Evolutionary conservation across 2,113 vertebrate species (phyloP), one percentile per base, ranked within the genome.

Genomic region (Bufo bufo): DNA sequence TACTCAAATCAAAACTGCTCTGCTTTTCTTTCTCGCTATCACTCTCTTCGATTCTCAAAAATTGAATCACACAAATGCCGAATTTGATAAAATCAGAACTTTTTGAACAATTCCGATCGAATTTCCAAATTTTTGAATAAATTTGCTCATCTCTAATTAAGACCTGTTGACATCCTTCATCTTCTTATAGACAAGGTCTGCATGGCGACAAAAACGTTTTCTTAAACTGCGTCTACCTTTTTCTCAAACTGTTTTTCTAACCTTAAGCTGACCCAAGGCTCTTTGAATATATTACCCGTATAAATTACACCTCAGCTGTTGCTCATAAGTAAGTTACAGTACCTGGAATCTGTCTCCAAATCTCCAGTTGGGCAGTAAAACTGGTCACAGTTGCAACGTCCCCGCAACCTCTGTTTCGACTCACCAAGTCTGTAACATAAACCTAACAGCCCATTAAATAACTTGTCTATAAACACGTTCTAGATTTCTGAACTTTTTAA

Each of bases 291-390:
- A 88, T 84, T 83, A 77, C 87, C 87, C 87, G 58, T 88, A 83
- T 88, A 88, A 88, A 88, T 88, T 83, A 88, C 87, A 88, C 87
- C 87, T 88, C 87, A 88, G 87, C 87, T 88, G 87, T 88, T 88
- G 71, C 87, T 83, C 71, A 88, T 77, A 88, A 83, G 87, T 84
- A 74, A 88, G 80, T 83, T 84, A 88, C 80, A 83, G 80, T 88
- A 88, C 80, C 87, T 88, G 87, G 80, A 83, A 84, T 88, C 80
- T 83, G 77, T 77, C 58, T 83, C 86, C 69, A 83, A 88, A 88
- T 77, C 86, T 88, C 87, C 80, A 83, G 71, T 88, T 88, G 87
- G 50, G 80, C 80, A 75, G 81, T 88, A 77, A 88, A 88, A 88
- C 69, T 83, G 87, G 87, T 88, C 87, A 84, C 80, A 83, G 87